Evolutionary conservation across 2,113 vertebrate species (phyloP).

Genomic region (Herpailurus yagouaroundi): DNA sequence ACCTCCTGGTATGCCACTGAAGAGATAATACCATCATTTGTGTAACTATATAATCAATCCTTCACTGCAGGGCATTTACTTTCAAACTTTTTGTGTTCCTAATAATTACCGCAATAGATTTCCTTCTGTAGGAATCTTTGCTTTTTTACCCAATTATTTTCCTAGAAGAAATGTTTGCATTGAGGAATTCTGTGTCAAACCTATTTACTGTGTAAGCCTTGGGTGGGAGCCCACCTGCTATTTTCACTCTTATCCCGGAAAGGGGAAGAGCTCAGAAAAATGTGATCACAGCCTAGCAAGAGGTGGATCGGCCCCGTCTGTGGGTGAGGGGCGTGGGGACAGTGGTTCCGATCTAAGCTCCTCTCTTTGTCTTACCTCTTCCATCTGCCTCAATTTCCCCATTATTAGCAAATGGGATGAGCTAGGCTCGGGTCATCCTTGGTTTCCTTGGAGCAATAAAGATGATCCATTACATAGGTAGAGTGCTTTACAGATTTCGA

Average conservation of each 20-base stretch:
- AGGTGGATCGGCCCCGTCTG: background rate
- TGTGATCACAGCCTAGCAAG: background rate
- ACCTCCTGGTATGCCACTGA: background rate
- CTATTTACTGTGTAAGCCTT: background rate
- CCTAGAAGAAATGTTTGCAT: background rate
- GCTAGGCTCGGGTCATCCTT: background rate
- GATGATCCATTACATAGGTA: background rate
- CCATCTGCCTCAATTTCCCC: background rate
- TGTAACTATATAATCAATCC: conserved; percentile 54
- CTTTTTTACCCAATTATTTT: conserved; percentile 17
- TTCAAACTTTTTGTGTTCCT: conserved; percentile 53
- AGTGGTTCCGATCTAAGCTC: background rate
- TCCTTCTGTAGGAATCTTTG: conserved; percentile 13
- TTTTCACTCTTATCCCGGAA: background rate
- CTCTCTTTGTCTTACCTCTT: background rate
- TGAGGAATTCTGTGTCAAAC: background rate
- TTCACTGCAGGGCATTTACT: conserved; percentile 32
- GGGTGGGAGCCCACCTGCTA: background rate
- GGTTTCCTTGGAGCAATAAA: background rate
- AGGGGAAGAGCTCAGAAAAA: background rate
- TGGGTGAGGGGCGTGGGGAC: background rate
- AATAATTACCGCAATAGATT: conserved; percentile 42
- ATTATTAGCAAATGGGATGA: background rate
- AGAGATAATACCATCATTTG: conserved; percentile 45
- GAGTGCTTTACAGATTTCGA: background rate